Evolutionary conservation across 2,113 vertebrate species (phyloP), one percentile per base, ranked within the genome.

Genomic region (Accipiter virgatus): DNA sequence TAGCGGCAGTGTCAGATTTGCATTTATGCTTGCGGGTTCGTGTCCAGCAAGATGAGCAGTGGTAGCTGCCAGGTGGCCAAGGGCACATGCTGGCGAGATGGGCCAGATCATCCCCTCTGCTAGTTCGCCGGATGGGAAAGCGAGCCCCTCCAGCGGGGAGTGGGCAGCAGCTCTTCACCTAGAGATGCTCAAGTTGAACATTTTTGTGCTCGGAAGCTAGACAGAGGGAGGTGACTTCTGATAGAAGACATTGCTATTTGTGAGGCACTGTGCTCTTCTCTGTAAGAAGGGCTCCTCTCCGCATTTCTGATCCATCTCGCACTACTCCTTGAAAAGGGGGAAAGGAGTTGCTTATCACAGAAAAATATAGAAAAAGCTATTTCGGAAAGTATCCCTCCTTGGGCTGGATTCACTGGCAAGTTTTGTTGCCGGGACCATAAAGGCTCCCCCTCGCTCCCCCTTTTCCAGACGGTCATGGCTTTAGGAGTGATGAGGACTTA

Each of bases 1-100:
- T 12, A 16, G 27, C 3, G 19, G 20, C 52, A 20, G 52, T 2
- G 43, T 3, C 7, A 8, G 48, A 6, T 13, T n/a, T 9, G 56
- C 55, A 0, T 11, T 9, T 7, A 1, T 9, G 0, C 47, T 17
- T 0, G 36, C 7, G 20, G 72, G 85, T 29, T 68, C 12, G 1
- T 5, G 34, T 1, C 55, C 74, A 14, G 20, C 40, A 1, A 10
- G 31, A 4, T 1, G 43, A 52, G 79, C 65, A 1, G 75, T 7
- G 6, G 20, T 12, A 8, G 66, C 34, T n/a, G 78, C 58, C 4
- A 1, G 59, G 53, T 0, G 15, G 70, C 68, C 93, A 66, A 93
- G 88, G 96, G 78, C 88, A 66, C 2, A 0, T 32, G 2, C 53
- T 11, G 1, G 75, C 13, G 13, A n/a, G 9, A 1, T 3, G 14